These are phyloP conservation scores for Melanotaenia boesemani DNA, from an alignment of 2,797 vertebrate species.

Conservation along the genomic window DNA sequence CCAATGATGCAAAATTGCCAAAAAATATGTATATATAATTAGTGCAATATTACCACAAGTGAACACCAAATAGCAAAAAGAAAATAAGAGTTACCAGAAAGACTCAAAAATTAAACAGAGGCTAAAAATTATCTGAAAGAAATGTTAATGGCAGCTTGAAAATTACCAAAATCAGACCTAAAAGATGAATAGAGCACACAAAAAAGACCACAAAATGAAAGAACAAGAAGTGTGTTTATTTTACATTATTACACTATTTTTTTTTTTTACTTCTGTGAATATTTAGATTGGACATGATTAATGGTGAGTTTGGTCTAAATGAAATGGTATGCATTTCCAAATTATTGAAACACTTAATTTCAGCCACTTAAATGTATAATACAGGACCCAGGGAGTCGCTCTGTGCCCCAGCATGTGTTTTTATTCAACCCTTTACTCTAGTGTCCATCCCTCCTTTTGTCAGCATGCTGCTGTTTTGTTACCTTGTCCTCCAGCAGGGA, in stretches of 20 bases:
- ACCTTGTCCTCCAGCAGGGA: conserved; percentile 80
- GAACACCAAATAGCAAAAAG: neutral
- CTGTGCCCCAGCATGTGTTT: conserved; percentile 71
- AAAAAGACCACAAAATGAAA: neutral
- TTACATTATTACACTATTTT: too few relatives aligned
- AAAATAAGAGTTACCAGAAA: too few relatives aligned
- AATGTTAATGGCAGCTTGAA: neutral
- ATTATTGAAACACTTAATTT: conserved; percentile 52
- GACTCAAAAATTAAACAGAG: neutral
- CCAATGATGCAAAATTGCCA: neutral
- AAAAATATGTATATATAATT: neutral
- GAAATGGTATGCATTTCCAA: conserved; percentile 10
- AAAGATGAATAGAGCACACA: neutral
- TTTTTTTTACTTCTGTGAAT: neutral
- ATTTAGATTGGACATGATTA: neutral
- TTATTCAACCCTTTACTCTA: conserved; percentile 68
- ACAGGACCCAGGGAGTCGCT: conserved; percentile 77
- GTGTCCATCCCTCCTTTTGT: conserved; percentile 69
- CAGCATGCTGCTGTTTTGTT: conserved; percentile 80
- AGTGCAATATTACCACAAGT: too few relatives aligned
- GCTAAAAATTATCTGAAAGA: neutral
- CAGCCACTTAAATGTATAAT: conserved; percentile 52
- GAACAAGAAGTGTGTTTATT: neutral
- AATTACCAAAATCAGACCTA: neutral
- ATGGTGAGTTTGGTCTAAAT: neutral